Conservation (phyloP, 2,888 invertebrate species). For the Chrysolina haemoptera region DNA sequence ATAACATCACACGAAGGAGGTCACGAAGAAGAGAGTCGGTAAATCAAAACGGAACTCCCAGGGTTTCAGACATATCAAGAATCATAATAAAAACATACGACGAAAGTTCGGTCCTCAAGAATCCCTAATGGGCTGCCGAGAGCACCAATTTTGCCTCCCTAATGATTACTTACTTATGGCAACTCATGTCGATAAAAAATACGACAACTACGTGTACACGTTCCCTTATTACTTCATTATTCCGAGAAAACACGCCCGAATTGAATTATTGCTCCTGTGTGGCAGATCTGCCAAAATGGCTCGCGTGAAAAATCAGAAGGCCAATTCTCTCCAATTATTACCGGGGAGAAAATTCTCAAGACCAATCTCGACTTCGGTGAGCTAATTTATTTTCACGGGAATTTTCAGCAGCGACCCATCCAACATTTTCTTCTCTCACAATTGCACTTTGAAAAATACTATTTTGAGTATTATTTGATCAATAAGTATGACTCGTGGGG, state of each 20-base stretch:
- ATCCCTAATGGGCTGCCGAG: slow-evolving; percentile 1
- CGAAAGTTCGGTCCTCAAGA: not conserved
- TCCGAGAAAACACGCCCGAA: not conserved
- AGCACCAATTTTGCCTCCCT: not conserved
- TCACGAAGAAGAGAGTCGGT: not conserved
- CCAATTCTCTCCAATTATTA: not conserved
- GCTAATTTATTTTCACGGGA: no score
- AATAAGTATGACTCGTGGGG: not conserved
- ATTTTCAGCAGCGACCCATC: not conserved
- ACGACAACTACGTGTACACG: not conserved
- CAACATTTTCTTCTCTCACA: not conserved
- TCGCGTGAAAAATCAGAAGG: not conserved
- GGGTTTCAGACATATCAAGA: not conserved
- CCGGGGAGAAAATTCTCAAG: not conserved
- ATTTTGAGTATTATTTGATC: not conserved
- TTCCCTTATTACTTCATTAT: not conserved
- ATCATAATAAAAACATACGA: not conserved
- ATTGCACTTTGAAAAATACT: not conserved
- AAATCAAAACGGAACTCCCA: not conserved
- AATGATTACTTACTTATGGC: not conserved
- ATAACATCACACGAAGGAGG: slow-evolving; percentile 1
- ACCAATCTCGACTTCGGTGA: not conserved
- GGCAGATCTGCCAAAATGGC: not conserved
- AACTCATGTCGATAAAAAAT: slow-evolving; percentile 4
- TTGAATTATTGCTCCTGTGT: not conserved